Conservation (phyloP, 2,888 invertebrate species). For the Electrophaes corylata region DNA sequence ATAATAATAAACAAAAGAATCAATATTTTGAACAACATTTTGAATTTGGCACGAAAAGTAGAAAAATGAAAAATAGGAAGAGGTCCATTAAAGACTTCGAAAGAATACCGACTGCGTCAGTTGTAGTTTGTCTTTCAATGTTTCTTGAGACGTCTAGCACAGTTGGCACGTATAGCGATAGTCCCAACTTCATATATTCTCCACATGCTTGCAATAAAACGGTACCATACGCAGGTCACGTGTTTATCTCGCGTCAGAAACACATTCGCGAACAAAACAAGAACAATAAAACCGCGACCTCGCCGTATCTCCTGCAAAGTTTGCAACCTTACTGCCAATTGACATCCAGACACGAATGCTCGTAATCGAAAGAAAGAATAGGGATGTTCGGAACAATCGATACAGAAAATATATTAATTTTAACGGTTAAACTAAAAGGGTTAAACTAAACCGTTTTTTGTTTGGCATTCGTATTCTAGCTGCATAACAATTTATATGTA, state of each 20-base stretch:
- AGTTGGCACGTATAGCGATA: slow-evolving; percentile 8
- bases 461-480: background rate
- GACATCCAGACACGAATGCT: slow-evolving; percentile 78
- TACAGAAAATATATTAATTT: background rate
- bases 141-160: slow-evolving; percentile 1
- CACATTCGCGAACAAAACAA: slow-evolving; percentile 61
- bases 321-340: slow-evolving; percentile 77
- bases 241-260: slow-evolving; percentile 55
- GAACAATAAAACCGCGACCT: slow-evolving; percentile 56
- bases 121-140: slow-evolving; percentile 9
- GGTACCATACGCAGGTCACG: slow-evolving; percentile 39
- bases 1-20: background rate
- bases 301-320: slow-evolving; percentile 56
- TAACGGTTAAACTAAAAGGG: background rate
- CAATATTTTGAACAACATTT: background rate
- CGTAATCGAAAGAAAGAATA: slow-evolving; percentile 76
- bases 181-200: slow-evolving; percentile 7
- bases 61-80: background rate
- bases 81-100: background rate
- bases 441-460: background rate
- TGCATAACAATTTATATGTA: background rate
- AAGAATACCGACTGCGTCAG: background rate
- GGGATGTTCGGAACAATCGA: slow-evolving; percentile 23
- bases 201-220: slow-evolving; percentile 15
- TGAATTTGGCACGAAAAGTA: background rate